phyloP scores from a whole-genome alignment of 2,888 invertebrate species.

The Stenodera caucasica region DNA sequence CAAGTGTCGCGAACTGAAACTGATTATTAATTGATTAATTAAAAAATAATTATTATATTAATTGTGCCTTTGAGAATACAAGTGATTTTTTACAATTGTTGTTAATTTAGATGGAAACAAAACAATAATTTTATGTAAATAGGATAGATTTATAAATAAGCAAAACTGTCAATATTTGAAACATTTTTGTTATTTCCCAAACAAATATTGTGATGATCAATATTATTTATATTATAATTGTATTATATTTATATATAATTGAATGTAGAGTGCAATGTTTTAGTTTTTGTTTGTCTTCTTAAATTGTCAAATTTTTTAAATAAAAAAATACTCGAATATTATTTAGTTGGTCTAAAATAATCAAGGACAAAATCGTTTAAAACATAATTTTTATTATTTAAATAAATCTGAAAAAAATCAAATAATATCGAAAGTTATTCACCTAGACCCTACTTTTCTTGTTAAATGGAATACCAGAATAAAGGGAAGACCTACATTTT shows the following conservation, averaged over 20 bases:
- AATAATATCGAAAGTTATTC: too few relatives aligned
- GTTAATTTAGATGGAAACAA: background rate
- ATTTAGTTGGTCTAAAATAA: too few relatives aligned
- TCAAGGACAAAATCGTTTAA: too few relatives aligned
- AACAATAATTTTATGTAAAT: background rate
- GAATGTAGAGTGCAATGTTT: constrained; percentile 25
- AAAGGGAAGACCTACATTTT: constrained; percentile 17
- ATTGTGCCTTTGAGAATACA: constrained; percentile 2
- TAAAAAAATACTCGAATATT: background rate
- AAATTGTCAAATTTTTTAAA: background rate
- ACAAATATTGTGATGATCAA: constrained; percentile 23
- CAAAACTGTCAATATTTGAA: constrained; percentile 23
- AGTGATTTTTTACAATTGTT: background rate
- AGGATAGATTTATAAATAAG: background rate
- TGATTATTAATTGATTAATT: background rate
- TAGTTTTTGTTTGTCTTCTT: background rate
- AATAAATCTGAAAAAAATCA: too few relatives aligned
- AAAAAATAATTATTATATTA: background rate
- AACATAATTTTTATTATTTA: too few relatives aligned
- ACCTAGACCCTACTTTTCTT: too few relatives aligned
- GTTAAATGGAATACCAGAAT: too few relatives aligned
- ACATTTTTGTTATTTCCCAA: background rate
- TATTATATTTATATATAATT: constrained; percentile 17
- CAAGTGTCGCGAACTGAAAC: background rate
- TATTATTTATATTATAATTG: constrained; percentile 22